Conservation (phyloP, 1,140 invertebrate species). For the Anagrus nilaparvatae region DNA sequence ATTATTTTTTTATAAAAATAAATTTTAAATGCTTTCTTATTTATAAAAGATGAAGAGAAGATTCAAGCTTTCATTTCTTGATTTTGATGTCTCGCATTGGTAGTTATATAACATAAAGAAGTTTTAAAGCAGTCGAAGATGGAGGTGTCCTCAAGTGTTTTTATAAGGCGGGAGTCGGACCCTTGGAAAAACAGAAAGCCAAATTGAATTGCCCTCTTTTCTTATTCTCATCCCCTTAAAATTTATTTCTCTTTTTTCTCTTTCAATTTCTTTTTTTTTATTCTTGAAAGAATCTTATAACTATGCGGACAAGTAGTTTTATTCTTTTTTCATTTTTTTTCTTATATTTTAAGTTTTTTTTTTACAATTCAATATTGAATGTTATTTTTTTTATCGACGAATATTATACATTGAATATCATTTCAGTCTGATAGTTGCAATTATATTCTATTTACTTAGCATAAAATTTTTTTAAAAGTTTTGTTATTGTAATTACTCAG, state of each 20-base stretch:
- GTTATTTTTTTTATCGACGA: too few relatives aligned
- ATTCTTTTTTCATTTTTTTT: too few relatives aligned
- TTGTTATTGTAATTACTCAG: too few relatives aligned
- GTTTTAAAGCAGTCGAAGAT: constrained; percentile 22
- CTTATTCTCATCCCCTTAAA: constrained; percentile 21
- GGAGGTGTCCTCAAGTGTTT: constrained; percentile 44
- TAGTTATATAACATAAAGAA: background rate
- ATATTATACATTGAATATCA: too few relatives aligned
- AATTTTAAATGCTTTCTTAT: constrained; percentile 2
- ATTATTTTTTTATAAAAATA: background rate
- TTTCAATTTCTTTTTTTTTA: constrained; percentile 4
- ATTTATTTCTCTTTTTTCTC: constrained; percentile 20
- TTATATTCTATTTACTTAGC: too few relatives aligned
- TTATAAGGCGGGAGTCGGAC: constrained; percentile 42
- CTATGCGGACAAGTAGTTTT: too few relatives aligned
- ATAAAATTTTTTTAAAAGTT: too few relatives aligned
- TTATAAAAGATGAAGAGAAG: background rate
- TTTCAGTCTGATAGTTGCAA: too few relatives aligned
- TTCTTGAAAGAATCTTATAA: background rate
- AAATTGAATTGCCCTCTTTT: constrained; percentile 42
- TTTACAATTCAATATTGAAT: too few relatives aligned
- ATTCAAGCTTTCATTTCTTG: constrained; percentile 1
- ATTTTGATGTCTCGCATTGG: background rate
- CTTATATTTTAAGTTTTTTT: too few relatives aligned
- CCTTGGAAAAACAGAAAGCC: constrained; percentile 43